Conservation (phyloP, 2,888 invertebrate species). For the Paralinhomoeus sp. region DNA sequence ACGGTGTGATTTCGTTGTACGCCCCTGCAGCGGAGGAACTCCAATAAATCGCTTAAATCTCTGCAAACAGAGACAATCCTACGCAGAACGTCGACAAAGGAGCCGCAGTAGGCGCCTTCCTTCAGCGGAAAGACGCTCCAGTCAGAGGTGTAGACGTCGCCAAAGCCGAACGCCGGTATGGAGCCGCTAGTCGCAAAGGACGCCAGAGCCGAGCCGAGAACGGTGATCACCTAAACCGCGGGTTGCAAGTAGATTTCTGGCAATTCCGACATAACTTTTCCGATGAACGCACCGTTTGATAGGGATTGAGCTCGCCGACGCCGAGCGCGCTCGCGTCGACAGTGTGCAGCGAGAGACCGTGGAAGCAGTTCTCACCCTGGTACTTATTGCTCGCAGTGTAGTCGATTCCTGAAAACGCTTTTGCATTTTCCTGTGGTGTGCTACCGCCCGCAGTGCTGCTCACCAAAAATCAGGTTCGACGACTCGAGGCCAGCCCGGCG, state of each 20-base stretch:
- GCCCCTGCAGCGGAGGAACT: slow-evolving; percentile 6
- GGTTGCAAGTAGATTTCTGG: too few species aligned
- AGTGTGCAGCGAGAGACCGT: slow-evolving; percentile 27
- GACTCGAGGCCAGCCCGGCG: slow-evolving; percentile 29
- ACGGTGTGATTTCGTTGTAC: slow-evolving; percentile 30
- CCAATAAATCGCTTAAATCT: too few species aligned
- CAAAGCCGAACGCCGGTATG: slow-evolving; percentile 33
- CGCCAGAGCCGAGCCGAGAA: slow-evolving; percentile 30
- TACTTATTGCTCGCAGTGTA: slow-evolving; percentile 34
- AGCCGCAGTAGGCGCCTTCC: too few species aligned
- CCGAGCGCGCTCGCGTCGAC: slow-evolving; percentile 22
- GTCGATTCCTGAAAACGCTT: background rate
- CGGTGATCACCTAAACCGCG: slow-evolving; percentile 25
- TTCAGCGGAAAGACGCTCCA: slow-evolving; percentile 29
- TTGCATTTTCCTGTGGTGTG: background rate
- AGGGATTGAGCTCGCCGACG: slow-evolving; percentile 25
- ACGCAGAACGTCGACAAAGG: too few species aligned
- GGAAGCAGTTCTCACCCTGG: slow-evolving; percentile 33
- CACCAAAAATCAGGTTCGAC: slow-evolving; percentile 33
- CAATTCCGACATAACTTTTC: too few species aligned
- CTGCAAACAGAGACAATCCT: too few species aligned
- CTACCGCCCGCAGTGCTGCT: background rate
- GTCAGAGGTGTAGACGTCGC: slow-evolving; percentile 30
- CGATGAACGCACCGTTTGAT: too few species aligned
- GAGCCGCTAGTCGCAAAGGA: slow-evolving; percentile 29